Conservation (phyloP, 2,888 invertebrate genomes). For the Galerucella calmariensis region DNA sequence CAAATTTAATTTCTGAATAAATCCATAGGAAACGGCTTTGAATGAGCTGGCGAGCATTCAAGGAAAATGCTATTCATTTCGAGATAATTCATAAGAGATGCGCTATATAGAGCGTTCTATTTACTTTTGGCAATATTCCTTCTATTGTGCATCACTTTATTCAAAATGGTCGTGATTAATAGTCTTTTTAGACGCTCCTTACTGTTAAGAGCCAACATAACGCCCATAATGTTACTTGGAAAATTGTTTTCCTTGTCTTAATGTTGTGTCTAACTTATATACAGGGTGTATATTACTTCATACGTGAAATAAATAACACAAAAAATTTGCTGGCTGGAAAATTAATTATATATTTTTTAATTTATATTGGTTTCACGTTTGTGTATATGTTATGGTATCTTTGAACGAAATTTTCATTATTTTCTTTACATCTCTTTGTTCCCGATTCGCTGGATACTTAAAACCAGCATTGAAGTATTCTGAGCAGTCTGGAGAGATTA, state of each 20-base stretch:
- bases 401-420: too few species aligned
- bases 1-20: slow-evolving; percentile 33
- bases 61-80: slow-evolving; percentile 33
- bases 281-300: neutral
- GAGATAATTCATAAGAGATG: slow-evolving; percentile 26
- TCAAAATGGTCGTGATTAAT: slow-evolving; percentile 20
- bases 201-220: slow-evolving; percentile 11
- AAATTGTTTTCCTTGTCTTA: neutral
- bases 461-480: too few species aligned
- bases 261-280: neutral
- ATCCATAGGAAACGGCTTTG: slow-evolving; percentile 32
- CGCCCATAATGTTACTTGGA: neutral
- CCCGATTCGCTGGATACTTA: too few species aligned
- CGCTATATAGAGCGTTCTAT: slow-evolving; percentile 21
- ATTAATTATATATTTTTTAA: too few species aligned
- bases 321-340: neutral
- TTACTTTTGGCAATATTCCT: slow-evolving; percentile 23
- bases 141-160: slow-evolving; percentile 15
- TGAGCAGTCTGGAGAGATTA: too few species aligned
- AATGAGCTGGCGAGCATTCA: slow-evolving; percentile 32
- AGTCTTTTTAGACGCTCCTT: slow-evolving; percentile 8
- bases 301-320: neutral
- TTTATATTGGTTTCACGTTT: too few species aligned
- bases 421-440: too few species aligned
- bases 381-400: too few species aligned